Conservation (phyloP, 2,888 invertebrate species). For the Andrena haemorrhoa region DNA sequence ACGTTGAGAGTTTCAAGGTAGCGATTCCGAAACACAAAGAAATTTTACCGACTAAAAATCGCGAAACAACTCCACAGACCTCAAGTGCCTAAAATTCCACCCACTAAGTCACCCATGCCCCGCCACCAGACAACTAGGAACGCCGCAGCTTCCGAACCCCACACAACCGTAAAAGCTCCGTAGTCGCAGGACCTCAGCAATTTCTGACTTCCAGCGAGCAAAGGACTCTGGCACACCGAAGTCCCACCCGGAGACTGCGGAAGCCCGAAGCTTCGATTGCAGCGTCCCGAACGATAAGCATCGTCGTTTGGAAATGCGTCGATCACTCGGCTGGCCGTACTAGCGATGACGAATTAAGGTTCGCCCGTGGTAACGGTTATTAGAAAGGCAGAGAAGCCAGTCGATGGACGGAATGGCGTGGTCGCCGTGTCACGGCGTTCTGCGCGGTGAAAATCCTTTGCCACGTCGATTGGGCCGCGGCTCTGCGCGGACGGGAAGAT, state of each 20-base stretch:
- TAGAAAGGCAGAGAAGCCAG: conserved; percentile 67
- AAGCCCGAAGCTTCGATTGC: background rate
- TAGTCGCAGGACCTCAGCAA: no score
- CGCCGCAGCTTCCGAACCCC: no score
- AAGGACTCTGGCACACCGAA: no score
- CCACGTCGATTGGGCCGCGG: conserved; percentile 61
- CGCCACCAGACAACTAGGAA: no score
- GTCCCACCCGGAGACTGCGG: background rate
- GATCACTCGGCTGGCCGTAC: background rate
- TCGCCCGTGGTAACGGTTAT: conserved; percentile 43
- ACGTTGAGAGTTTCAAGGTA: background rate
- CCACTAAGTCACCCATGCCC: no score
- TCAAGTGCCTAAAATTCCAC: no score
- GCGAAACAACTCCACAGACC: background rate
- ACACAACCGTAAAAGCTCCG: no score
- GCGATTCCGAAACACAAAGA: background rate
- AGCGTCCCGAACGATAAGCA: background rate
- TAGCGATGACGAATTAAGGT: conserved; percentile 44
- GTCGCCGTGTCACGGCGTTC: conserved; percentile 38
- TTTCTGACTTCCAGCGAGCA: no score
- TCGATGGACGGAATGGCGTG: conserved; percentile 57
- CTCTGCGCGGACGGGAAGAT: conserved; percentile 67
- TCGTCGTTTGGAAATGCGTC: background rate
- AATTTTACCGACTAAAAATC: background rate
- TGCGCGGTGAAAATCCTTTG: conserved; percentile 70